These are phyloP conservation scores for Odontophorus gujanensis DNA, from an alignment of 2,113 vertebrate genomes.

Conservation along the genomic window DNA sequence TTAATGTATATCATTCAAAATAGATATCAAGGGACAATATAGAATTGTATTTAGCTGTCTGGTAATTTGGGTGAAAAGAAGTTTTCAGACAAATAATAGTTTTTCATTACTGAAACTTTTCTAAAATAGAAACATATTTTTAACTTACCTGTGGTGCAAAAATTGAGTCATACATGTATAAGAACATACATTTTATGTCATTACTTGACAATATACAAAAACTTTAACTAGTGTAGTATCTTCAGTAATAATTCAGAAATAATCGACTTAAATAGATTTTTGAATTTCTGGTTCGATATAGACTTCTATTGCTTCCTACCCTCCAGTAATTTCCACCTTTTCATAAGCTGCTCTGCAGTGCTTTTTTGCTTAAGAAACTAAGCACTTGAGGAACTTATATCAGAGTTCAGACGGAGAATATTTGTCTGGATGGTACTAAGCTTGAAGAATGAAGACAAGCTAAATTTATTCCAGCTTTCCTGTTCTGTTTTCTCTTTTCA, in stretches of 20 bases:
- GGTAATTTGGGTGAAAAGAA: not conserved
- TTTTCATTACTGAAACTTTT: not conserved
- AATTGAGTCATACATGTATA: not conserved
- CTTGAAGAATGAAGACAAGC: conserved; percentile 56
- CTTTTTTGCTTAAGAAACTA: conserved; percentile 30
- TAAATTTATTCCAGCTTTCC: conserved; percentile 71
- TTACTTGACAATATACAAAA: not conserved
- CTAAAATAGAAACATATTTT: not conserved
- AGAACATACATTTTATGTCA: not conserved
- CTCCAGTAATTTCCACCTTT: not conserved
- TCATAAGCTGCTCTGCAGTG: not conserved
- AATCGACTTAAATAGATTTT: conserved; percentile 11
- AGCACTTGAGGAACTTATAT: conserved; percentile 1
- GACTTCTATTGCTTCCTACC: not conserved
- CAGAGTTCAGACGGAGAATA: conserved; percentile 27
- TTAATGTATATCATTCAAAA: not conserved
- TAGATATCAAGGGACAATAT: not conserved
- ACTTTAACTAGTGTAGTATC: not conserved
- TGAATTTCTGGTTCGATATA: not conserved
- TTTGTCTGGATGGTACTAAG: conserved; percentile 47
- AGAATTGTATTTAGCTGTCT: not conserved
- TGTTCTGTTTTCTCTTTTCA: conserved; percentile 37
- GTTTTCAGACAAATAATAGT: not conserved
- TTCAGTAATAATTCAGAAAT: not conserved
- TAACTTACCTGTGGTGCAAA: not conserved